Base-by-base conservation (phyloP, 1,140 invertebrate genomes). In the silkworm (Bombyx mori) region DNA sequence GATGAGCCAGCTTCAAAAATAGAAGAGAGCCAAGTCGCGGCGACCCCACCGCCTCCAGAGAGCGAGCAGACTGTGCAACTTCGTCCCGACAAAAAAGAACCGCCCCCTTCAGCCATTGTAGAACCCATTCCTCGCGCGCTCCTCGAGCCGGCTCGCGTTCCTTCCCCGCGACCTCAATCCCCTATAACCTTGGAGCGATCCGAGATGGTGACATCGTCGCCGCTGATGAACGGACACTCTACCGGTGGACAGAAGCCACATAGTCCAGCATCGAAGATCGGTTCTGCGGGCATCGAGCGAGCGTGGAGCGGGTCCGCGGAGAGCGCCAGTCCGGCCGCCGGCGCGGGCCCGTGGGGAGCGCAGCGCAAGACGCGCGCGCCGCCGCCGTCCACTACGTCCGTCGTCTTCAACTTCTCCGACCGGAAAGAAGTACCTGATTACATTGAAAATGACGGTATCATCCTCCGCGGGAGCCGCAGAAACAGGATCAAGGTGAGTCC, bases 361-460 rank as follows among this genome's bases (percentile, higher is more conserved):
- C 55, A 65, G 53, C 60, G 68, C 58, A 60, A 56, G 26, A n/a
- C 45, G 49, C 73, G 71, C 8, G 62, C 68, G 9, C 66, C 75
- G 8, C 61, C 69, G 57, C 73, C 78, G 35, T 65, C 75, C 71
- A 88, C 89, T 79, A 94, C 92, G 66, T 92, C 93, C 8, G 93
- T 96, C 85, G 94, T 96, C 52, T 96, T 96, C 82, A 95, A 96
- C 86, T 97, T 96, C 84, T 94, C 92, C 64, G 90, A 91, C 77
- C 90, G 93, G 67, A 94, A 94, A 78, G 93, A 94, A 66, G 94
- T 96, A 64, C 95, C 95, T 52, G 94, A 96, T 90, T 96, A 97
- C 85, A 95, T 96, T 76, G 94, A 95, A 81, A 96, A 96, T 86
- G 95, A 96, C 88, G 94, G 94, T 57, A 89, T 94, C 67, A 91